Base-by-base conservation (phyloP, 1,140 invertebrate species). In the Cyrtorhinus lividipennis region DNA sequence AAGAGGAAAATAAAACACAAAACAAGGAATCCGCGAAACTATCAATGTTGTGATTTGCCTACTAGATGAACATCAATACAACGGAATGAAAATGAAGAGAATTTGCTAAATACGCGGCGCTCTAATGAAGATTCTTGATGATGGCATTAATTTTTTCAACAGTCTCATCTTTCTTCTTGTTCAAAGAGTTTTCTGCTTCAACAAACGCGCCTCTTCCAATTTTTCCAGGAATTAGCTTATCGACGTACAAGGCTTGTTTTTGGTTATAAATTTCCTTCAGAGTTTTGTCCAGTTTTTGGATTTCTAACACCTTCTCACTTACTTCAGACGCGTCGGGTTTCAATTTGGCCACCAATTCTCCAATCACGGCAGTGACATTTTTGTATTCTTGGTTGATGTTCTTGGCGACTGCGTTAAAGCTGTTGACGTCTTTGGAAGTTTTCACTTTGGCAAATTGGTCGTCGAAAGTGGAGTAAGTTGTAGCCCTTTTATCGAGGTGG, bases 171-270 rank as follows among this genome's bases (percentile, higher is more conserved):
- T 81, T 82, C 70, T 86, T 86, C 66, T 79, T 80, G 23, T 74
- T 73, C 23, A 82, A 76, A 23, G 69, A 70, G 27, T 74, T 70
- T 64, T 87, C 85, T 20, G 76, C 73, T 59, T 87, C 83, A 22
- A 85, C 72, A 68, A 85, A 87, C 63, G 79, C 78, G 48, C 78
- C 77, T 62, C 84, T 80, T 59, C 73, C 75, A 63, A 87, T 79
- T 73, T 86, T 87, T 2, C 79, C 80, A 12, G 78, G 74, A 10
- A 86, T 79, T 24, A 86, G 70, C 70, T 83, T 85, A 60, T 88
- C 85, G 48, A 83, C 77, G 62, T 81, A 77, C 1, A 79, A 67
- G 15, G 73, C 72, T 64, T 84, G 78, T 22, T 78, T 76, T 48
- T 78, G 75, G 62, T 72, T 73, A 63, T 77, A 79, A 3, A 78